These are phyloP conservation scores for Pipistrellus pipistrellus DNA, from an alignment of 2,797 vertebrate genomes.

Conservation along the genomic window DNA sequence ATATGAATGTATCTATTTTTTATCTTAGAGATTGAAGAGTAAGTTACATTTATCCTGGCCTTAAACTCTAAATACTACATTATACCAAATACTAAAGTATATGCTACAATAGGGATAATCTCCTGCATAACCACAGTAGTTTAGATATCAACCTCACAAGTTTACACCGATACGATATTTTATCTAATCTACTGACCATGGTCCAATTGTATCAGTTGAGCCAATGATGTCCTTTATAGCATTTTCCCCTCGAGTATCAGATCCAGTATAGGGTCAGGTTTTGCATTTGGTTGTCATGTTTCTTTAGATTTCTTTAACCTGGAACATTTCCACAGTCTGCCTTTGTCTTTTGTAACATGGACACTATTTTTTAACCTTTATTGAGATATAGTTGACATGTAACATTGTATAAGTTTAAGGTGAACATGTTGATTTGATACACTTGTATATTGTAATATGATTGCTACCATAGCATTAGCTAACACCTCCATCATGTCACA, in stretches of 20 bases:
- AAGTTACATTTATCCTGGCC: neutral
- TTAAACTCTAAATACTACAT: neutral
- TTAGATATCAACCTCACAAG: neutral
- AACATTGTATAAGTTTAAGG: neutral
- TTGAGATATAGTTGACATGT: neutral
- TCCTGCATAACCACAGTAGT: neutral
- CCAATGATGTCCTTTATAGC: neutral
- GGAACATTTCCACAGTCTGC: neutral
- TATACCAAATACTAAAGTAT: neutral
- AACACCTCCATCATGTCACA: neutral
- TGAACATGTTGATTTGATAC: neutral
- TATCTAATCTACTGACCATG: neutral
- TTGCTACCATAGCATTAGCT: neutral
- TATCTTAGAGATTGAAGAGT: neutral
- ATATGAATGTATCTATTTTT: neutral
- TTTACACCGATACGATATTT: neutral
- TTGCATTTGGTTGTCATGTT: neutral
- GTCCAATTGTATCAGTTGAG: neutral
- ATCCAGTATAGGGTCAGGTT: neutral
- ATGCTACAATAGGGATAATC: neutral
- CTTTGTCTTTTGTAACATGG: neutral
- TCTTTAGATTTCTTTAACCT: constrained; percentile 21
- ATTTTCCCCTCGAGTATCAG: neutral
- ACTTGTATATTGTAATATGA: neutral
- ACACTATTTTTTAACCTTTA: neutral